Percentiles rank a stretch among this genome's conserved stretches.
These are phyloP conservation scores for Dolichoris vasculosae DNA, from an alignment of 1,140 invertebrate genomes.

Conservation along the genomic window DNA sequence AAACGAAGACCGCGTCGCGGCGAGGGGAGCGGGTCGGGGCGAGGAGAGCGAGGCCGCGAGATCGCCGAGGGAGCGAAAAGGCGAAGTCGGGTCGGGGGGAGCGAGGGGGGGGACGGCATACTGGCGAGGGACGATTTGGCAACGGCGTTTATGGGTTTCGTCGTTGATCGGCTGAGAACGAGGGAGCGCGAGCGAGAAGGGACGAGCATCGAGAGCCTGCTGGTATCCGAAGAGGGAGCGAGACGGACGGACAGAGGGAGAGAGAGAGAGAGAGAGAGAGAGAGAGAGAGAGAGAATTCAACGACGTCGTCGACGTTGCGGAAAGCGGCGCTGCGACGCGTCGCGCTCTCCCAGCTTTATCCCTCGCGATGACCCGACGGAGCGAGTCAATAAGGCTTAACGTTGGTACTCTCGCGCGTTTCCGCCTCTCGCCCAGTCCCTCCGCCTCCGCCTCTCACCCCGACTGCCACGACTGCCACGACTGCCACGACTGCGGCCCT, in stretches of 20 bases:
- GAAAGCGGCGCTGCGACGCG: slow-evolving; percentile 36
- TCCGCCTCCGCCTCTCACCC: background rate
- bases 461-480: background rate
- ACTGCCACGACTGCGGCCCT: background rate
- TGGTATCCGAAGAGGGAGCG: no score
- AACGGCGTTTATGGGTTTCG: slow-evolving; percentile 71
- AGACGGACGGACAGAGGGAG: background rate
- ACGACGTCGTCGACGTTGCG: slow-evolving; percentile 19
- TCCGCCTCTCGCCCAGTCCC: background rate
- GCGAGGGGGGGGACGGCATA: slow-evolving; percentile 48
- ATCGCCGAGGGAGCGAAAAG: slow-evolving; percentile 31
- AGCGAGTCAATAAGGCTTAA: slow-evolving; percentile 63
- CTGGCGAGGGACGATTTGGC: slow-evolving; percentile 66
- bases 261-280: slow-evolving; percentile 42
- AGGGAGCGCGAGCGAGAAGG: slow-evolving; percentile 43
- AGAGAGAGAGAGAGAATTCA: slow-evolving; percentile 18
- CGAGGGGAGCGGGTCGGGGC: slow-evolving; percentile 30
- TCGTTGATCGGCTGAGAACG: slow-evolving; percentile 59
- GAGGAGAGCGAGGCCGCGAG: slow-evolving; percentile 45
- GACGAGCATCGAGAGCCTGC: background rate
- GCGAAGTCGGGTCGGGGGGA: background rate
- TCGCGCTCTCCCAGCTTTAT: slow-evolving; percentile 51
- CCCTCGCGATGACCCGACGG: slow-evolving; percentile 61
- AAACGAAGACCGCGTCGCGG: slow-evolving; percentile 55
- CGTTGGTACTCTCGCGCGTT: background rate